A percentile compares a stretch with the other conserved stretches of the same genome.
Conservation (phyloP, 2,797 vertebrate species). For the Xiphophorus birchmanni region DNA sequence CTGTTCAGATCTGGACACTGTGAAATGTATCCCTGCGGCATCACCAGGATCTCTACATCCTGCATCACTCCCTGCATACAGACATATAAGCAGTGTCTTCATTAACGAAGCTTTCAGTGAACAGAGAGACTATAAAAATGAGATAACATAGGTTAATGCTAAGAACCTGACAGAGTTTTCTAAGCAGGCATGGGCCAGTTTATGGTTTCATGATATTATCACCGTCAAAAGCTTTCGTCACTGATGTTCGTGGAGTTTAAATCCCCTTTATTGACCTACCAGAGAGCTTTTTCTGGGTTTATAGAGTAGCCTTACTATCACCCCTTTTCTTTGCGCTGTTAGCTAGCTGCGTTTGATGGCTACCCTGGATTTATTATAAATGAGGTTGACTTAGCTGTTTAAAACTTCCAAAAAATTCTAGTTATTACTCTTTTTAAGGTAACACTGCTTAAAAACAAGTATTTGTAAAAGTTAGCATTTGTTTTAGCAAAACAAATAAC, state of each 20-base stretch:
- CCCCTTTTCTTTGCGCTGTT: neutral
- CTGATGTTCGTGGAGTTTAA: neutral
- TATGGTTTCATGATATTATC: neutral
- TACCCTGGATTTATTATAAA: neutral
- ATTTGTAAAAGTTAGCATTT: neutral
- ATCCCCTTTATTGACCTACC: neutral
- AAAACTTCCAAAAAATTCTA: neutral
- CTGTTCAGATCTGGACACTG: slow-evolving; percentile 99
- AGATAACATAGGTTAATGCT: slow-evolving; percentile 33
- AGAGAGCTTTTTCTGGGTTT: neutral
- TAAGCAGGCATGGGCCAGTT: neutral
- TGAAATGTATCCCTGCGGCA: slow-evolving; percentile 97
- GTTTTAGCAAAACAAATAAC: neutral
- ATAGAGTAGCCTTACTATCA: neutral
- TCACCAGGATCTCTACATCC: slow-evolving; percentile 94
- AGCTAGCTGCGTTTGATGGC: neutral
- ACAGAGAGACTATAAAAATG: slow-evolving; percentile 15
- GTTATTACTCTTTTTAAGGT: neutral
- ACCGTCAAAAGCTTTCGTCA: neutral
- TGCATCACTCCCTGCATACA: slow-evolving; percentile 92
- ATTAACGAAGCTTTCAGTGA: slow-evolving; percentile 14
- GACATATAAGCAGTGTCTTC: slow-evolving; percentile 30
- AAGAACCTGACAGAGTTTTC: slow-evolving; percentile 7
- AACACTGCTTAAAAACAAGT: neutral
- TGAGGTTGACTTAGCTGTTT: neutral